A percentile compares a stretch with the other conserved stretches of the same genome.
Conservation (phyloP, 1,140 invertebrate species). For the Teleopsis dalmanni region DNA sequence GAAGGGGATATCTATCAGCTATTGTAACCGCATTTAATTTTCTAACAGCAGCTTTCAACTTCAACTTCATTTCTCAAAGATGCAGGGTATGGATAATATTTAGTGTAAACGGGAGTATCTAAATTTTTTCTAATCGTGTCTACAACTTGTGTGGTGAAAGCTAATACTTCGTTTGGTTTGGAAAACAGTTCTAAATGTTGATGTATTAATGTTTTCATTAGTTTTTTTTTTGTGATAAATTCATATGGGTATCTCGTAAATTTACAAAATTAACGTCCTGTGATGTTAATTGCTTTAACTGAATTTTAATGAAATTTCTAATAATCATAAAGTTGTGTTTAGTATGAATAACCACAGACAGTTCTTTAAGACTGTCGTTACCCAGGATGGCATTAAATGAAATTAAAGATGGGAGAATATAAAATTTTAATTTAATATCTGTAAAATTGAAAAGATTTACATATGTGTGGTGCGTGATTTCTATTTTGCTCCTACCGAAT, state of each 20-base stretch:
- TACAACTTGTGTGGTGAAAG: slow-evolving; percentile 15
- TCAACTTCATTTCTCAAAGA: slow-evolving; percentile 14
- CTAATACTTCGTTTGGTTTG: slow-evolving; percentile 13
- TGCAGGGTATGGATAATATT: slow-evolving; percentile 18
- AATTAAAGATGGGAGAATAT: too few species aligned
- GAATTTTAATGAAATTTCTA: too few species aligned
- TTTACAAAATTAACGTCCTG: slow-evolving; percentile 10
- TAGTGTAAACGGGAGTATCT: slow-evolving; percentile 14
- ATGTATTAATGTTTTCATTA: neutral
- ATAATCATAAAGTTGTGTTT: too few species aligned
- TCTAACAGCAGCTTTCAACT: slow-evolving; percentile 32
- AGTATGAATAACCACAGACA: too few species aligned
- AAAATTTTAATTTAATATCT: too few species aligned
- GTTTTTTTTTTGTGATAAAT: neutral
- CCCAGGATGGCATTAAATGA: too few species aligned
- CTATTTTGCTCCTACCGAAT: too few species aligned
- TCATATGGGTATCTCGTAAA: slow-evolving; percentile 1
- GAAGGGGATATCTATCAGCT: slow-evolving; percentile 16
- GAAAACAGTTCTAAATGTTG: slow-evolving; percentile 8
- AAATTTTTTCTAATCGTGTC: slow-evolving; percentile 15
- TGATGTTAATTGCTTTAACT: too few species aligned
- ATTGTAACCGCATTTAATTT: slow-evolving; percentile 34
- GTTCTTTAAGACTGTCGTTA: too few species aligned
- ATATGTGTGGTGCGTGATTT: too few species aligned
- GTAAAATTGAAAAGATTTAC: too few species aligned